Conservation (phyloP, 2,113 vertebrate species). For the Rana temporaria region DNA sequence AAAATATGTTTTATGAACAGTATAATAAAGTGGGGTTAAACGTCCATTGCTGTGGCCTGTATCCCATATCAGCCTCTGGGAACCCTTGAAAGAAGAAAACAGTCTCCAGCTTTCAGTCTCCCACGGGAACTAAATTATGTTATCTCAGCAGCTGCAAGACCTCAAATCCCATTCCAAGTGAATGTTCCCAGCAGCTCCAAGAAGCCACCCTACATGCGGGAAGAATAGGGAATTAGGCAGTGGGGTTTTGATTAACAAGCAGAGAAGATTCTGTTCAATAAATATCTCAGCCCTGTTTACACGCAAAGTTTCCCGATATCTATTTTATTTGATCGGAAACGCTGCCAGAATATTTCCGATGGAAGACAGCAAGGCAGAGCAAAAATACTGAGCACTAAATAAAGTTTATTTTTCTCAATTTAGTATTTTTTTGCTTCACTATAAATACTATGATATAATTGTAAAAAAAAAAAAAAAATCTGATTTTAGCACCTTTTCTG, state of each 20-base stretch:
- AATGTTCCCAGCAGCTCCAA: conserved; percentile 35
- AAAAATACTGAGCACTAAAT: no score
- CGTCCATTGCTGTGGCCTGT: conserved; percentile 5
- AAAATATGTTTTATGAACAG: background rate
- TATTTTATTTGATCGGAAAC: background rate
- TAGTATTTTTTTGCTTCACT: no score
- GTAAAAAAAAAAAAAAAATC: no score
- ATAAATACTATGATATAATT: no score
- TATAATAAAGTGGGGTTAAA: conserved; percentile 29
- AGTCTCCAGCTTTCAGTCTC: conserved; percentile 39
- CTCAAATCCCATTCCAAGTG: conserved; percentile 48
- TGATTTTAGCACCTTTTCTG: no score
- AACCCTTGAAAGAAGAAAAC: conserved; percentile 47
- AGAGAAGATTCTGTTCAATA: background rate
- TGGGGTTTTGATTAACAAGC: background rate
- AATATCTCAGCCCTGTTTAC: background rate
- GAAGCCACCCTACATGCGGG: conserved; percentile 15
- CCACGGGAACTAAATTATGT: conserved; percentile 54
- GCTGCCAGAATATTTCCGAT: background rate
- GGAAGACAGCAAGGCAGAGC: background rate
- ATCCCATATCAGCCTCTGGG: conserved; percentile 45
- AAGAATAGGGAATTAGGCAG: background rate
- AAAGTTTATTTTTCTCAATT: no score
- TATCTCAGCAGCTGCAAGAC: conserved; percentile 51
- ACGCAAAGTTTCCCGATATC: background rate